Evolutionary conservation across 2,797 vertebrate genomes (phyloP), one percentile per base, ranked within the genome.

Genomic region (Holocentrus rufus): DNA sequence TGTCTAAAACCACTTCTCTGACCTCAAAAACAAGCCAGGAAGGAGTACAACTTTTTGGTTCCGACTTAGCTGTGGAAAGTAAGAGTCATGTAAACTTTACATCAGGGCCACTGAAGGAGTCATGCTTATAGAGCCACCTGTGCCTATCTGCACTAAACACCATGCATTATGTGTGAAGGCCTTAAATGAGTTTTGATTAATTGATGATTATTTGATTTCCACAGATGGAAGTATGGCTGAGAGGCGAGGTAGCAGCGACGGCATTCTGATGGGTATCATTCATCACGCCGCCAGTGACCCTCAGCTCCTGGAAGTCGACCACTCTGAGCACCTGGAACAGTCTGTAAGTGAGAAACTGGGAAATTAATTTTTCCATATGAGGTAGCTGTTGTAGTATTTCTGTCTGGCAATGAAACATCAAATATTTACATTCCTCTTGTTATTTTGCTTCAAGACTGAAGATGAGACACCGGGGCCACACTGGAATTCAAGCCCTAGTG

Each of bases 171-270:
- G n/a, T 55, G 22, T 25, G 25, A 25, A 23, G 10, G 27, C 42
- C 5, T 55, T 46, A 4, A 7, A 14, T 44, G 10, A 60, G 15
- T 66, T 25, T 27, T 0, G 22, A 36, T 58, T 31, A 71, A 36
- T 61, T 31, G 73, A 4, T 20, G n/a, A 17, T 52, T 5, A 34
- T 56, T 52, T 50, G 0, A 11, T 74, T 39, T 79, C 36, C 13
- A 74, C 82, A 93, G 96, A 84, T 66, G 92, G 78, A 49, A 85
- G 91, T 52, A 85, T 77, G 42, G 87, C 79, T 74, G 93, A 92
- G 56, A 86, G 67, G n/a, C 62, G 23, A 1, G 74, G n/a, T 11
- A 44, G 79, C 54, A 49, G 31, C 2, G 89, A 94, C n/a, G 85
- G 72, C 59, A 60, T 70, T 9, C 79, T 63, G 14, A 75, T 49